Base-by-base conservation (phyloP, 2,888 invertebrate species). In the Synanthedon vespiformis region DNA sequence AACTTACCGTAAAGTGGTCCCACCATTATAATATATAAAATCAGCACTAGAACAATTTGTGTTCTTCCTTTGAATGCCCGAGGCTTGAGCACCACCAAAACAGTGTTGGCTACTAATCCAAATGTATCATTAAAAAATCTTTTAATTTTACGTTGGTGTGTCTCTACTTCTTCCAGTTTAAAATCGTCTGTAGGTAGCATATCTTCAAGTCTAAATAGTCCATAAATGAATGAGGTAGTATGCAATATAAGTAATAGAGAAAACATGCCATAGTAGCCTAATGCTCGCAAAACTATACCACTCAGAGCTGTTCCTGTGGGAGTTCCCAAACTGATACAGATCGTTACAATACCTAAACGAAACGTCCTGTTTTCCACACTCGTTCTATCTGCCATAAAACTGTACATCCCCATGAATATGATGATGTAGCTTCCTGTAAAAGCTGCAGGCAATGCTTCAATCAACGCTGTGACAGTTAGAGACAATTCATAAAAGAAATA, bases 371-470 rank as follows among this genome's bases (percentile, higher is more conserved):
- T 89, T 63, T 90, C 88, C 40, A 89, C 60, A 1, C 89, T 80
- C 40, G 91, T 89, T 51, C 90, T 83, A 55, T 90, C 90, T 4
- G 90, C 86, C 62, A 92, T 86, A 64, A 90, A 92, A 66, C 89
- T 90, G 73, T 88, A 89, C 80, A 91, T 85, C 47, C 89, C 89
- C 82, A 90, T 88, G 60, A 89, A 89, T 71, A 89, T 84, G 10
- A 89, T 85, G 49, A 90, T 87, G 61, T 89, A 89, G 51, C 91
- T 90, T 8, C 92, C 92, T 40, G 89, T 88, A 18, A 90, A 77
- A 1, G 91, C 90, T 0, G 90, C 88, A 1, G 90, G 81, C 14
- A 91, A 72, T 0, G 88, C 88, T 68, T 90, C 90, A 49, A 89
- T 82, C 48, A 90, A 65, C 2, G 82, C 90, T 6, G 88, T 89